Evolutionary conservation across 2,113 vertebrate genomes (phyloP).

Genomic region (Rhinogobius similis): DNA sequence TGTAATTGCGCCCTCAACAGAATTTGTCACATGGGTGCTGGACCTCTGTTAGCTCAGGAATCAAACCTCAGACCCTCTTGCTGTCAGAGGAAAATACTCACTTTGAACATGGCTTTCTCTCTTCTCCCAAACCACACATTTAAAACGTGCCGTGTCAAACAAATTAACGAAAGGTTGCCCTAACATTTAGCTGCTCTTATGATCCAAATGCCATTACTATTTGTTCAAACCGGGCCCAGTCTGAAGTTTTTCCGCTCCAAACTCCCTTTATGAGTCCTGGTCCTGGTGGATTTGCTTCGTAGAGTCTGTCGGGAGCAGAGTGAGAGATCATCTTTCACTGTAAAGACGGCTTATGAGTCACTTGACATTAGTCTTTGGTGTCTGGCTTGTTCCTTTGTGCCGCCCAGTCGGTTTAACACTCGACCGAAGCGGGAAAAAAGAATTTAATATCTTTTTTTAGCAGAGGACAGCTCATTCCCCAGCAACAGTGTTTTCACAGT

Average conservation of each 20-base stretch:
- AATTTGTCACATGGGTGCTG: too few relatives aligned
- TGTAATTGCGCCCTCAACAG: too few relatives aligned
- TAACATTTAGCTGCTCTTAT: neutral
- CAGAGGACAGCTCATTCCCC: constrained; percentile 6
- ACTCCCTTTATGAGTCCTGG: neutral
- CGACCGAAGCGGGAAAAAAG: neutral
- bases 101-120: too few relatives aligned
- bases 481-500: neutral
- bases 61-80: too few relatives aligned
- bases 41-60: too few relatives aligned
- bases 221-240: neutral
- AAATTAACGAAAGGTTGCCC: neutral
- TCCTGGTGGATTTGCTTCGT: neutral
- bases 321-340: constrained; percentile 5
- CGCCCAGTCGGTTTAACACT: neutral
- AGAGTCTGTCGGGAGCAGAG: neutral
- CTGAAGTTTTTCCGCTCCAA: neutral
- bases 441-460: neutral
- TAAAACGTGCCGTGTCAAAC: too few relatives aligned
- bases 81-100: too few relatives aligned
- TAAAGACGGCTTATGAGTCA: constrained; percentile 1
- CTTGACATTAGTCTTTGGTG: constrained; percentile 2
- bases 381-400: constrained; percentile 6
- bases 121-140: too few relatives aligned
- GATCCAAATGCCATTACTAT: neutral